Percentiles rank a stretch among this genome's conserved stretches.
Conservation (phyloP, 2,888 invertebrate genomes). For the Thereva unica region DNA sequence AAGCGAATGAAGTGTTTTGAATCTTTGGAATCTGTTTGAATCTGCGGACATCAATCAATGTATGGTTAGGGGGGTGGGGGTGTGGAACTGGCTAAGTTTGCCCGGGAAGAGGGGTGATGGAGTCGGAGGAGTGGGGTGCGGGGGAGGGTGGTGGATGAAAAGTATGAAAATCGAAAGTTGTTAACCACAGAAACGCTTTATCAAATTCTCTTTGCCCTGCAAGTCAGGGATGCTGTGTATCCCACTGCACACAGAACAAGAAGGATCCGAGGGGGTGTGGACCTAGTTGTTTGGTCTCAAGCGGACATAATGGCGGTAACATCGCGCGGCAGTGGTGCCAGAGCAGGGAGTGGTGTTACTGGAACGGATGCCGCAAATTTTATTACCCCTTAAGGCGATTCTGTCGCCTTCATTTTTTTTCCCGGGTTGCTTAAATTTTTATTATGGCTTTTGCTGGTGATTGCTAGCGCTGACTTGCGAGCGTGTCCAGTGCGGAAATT, state of each 20-base stretch:
- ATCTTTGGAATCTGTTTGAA: slow-evolving; percentile 28
- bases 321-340: too few relatives aligned
- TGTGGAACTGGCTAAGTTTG: too few relatives aligned
- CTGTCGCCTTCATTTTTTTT: slow-evolving; percentile 27
- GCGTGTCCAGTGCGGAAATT: too few relatives aligned
- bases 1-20: slow-evolving; percentile 27
- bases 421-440: slow-evolving; percentile 11
- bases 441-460: too few relatives aligned
- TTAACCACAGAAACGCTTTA: slow-evolving; percentile 28
- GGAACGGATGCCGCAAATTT: slow-evolving; percentile 29
- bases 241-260: neutral
- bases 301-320: too few relatives aligned
- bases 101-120: neutral
- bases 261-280: neutral
- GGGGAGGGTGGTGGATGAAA: slow-evolving; percentile 20
- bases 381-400: slow-evolving; percentile 36
- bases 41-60: slow-evolving; percentile 34
- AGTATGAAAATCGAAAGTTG: slow-evolving; percentile 25
- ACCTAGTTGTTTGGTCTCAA: neutral
- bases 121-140: slow-evolving; percentile 9
- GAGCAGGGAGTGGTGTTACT: neutral
- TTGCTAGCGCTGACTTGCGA: too few relatives aligned
- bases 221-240: neutral
- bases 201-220: slow-evolving; percentile 14
- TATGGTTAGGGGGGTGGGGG: neutral